Evolutionary conservation across 2,797 vertebrate species (phyloP), one percentile per base, ranked within the genome.

Genomic region (Otolemur crassicaudatus): DNA sequence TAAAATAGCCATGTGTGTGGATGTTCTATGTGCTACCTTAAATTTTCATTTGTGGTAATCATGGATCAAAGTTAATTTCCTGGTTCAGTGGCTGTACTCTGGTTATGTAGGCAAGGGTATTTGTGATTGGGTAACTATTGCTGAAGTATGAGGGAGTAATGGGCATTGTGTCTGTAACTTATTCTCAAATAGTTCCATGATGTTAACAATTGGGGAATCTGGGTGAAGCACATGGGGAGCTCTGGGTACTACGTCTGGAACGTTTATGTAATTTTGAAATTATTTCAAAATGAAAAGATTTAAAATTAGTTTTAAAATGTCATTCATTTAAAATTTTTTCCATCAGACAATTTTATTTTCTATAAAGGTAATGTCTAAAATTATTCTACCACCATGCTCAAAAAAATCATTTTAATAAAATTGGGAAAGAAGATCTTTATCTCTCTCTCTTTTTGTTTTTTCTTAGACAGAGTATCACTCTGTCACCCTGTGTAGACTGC

Each of bases 341-440:
- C 12, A 95, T 31, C 37, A 80, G 43, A 34, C 2, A 25, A 3
- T 87, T 88, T 87, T 92, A 79, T 93, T 95, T 82, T 67, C 56
- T 53, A 23, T 81, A 63, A 96, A 95, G 91, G 72, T n/a, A 87
- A 88, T 49, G 7, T 9, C 58, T 76, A 87, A 80, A 80, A 63
- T 84, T 76, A 83, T 31, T 88, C 40, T 14, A 40, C 49, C 43
- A 19, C 23, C 13, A 43, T 10, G 12, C 31, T 9, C 9, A 7
- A 72, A 86, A 82, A 49, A 37, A 76, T 4, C 85, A 29, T 60
- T 88, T 86, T 85, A 73, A n/a, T 40, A 88, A 96, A 96, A 92
- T n/a, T 76, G 14, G 12, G 5, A 84, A 77, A 75, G 77, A 94
- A 53, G 40, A 77, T 40, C 43, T 72, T 49, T 92, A 53, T 43